Base-by-base conservation (phyloP, 2,113 vertebrate genomes). In the Rhabdornis inornatus region DNA sequence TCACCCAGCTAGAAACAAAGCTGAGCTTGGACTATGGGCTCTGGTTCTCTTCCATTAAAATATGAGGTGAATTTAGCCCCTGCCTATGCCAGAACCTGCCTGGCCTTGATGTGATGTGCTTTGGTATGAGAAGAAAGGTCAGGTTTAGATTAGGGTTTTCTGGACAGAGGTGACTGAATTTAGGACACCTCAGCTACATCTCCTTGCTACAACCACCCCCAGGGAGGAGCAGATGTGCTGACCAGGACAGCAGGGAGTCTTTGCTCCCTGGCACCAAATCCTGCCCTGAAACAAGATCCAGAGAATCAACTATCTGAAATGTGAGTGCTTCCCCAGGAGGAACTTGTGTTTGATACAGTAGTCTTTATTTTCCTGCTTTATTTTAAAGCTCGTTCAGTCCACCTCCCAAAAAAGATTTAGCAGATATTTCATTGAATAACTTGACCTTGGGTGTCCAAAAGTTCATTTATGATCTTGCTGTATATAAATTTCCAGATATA, bases 381-480 rank as follows among this genome's bases (percentile, higher is more conserved):
- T 89, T 89, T 84, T 78, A 78, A 94, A 92, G 7, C 31, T 81
- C 64, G 4, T 56, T 89, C 39, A 23, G 82, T 60, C 14, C 15
- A 19, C 13, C 7, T 21, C 40, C 70, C 13, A 56, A n/a, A 76
- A 81, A 52, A 83, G 28, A 77, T 55, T 83, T 59, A 81, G 24
- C 24, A 49, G 69, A 44, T 68, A 87, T 84, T 95, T 96, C 20
- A 57, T 49, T 91, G 61, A 81, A 69, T 78, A 94, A 81, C 56
- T 90, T 56, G 56, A 55, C 89, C 61, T 61, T 39, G 44, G 35
- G 95, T 94, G 89, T 94, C 84, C 87, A 69, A 84, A 96, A 95
- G 65, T 95, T 96, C 95, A 89, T 97, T 97, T 97, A 93, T 86
- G 78, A 60, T 89, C 72, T 83, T 94, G n/a, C 71, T 94, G 52